Percentiles rank a stretch among this genome's conserved stretches.
Conservation (phyloP, 2,888 invertebrate species). For the Amblyteles armatorius region DNA sequence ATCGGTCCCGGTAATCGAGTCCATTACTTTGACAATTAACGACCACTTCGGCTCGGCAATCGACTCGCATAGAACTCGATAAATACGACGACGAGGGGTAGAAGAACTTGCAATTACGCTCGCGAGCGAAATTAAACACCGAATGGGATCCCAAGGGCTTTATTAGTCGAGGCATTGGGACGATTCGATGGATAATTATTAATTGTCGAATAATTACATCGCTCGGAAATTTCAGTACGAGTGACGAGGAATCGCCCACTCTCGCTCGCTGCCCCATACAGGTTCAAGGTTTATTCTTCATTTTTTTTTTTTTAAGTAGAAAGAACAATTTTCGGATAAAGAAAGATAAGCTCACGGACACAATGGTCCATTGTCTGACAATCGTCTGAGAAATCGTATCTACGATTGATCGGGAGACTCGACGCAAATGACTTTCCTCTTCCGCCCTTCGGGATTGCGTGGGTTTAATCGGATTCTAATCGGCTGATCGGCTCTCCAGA, state of each 20-base stretch:
- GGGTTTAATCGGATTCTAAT: constrained; percentile 16
- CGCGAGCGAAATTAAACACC: constrained; percentile 58
- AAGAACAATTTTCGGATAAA: neutral
- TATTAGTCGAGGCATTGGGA: neutral
- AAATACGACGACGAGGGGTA: constrained; percentile 33
- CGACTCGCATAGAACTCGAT: constrained; percentile 29
- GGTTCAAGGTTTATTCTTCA: too few relatives aligned
- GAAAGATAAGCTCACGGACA: neutral
- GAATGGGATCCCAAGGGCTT: constrained; percentile 44
- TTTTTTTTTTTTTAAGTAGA: neutral
- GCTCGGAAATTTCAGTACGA: neutral
- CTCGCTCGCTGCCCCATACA: neutral
- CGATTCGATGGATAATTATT: neutral
- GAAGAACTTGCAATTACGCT: constrained; percentile 65
- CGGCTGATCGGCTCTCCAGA: constrained; percentile 9
- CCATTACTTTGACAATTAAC: constrained; percentile 68
- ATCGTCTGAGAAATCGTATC: constrained; percentile 8
- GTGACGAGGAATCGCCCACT: neutral
- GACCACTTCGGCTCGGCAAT: constrained; percentile 49
- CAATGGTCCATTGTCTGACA: constrained; percentile 8
- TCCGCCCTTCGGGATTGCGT: neutral
- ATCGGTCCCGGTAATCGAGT: constrained; percentile 61
- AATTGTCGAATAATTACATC: constrained; percentile 26
- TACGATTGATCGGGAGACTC: neutral
- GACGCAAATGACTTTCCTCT: neutral